Conservation (phyloP, 2,888 invertebrate species). For the Scelioninae gen. 1 region DNA sequence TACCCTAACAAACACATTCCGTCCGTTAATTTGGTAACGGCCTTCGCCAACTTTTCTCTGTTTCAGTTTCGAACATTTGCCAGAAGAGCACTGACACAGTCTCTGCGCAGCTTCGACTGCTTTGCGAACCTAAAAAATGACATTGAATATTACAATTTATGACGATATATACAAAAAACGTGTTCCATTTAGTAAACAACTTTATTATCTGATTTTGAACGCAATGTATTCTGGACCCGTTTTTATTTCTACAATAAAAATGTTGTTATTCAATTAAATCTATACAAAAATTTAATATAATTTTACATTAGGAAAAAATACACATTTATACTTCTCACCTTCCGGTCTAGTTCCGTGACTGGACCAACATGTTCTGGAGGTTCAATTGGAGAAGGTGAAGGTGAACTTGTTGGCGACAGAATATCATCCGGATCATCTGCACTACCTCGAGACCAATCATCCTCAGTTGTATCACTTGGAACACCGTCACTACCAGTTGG, state of each 20-base stretch:
- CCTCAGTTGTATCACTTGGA: conserved; percentile 88
- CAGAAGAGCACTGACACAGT: conserved; percentile 90
- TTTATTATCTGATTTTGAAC: too few species aligned
- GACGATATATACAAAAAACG: too few species aligned
- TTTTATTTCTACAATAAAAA: too few species aligned
- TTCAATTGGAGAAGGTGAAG: conserved; percentile 79
- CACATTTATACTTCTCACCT: conserved; percentile 80
- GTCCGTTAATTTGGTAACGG: conserved; percentile 92
- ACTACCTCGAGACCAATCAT: conserved; percentile 89
- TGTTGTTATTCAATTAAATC: too few species aligned
- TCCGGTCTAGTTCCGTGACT: conserved; percentile 88
- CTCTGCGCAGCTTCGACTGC: conserved; percentile 89
- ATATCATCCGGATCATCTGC: conserved; percentile 89
- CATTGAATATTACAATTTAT: too few species aligned
- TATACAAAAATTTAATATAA: too few species aligned
- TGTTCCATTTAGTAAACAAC: too few species aligned
- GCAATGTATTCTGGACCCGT: conserved; percentile 10
- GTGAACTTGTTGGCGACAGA: conserved; percentile 77
- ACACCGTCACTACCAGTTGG: conserved; percentile 86
- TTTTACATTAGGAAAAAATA: too few species aligned
- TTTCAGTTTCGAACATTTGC: conserved; percentile 90
- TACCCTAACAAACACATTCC: conserved; percentile 94
- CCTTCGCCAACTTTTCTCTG: conserved; percentile 94
- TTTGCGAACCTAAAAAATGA: conserved; percentile 78
- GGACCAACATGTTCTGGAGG: conserved; percentile 82